phyloP scores from a whole-genome alignment of 2,888 invertebrate genomes.

The Bugulina stolonifera region DNA sequence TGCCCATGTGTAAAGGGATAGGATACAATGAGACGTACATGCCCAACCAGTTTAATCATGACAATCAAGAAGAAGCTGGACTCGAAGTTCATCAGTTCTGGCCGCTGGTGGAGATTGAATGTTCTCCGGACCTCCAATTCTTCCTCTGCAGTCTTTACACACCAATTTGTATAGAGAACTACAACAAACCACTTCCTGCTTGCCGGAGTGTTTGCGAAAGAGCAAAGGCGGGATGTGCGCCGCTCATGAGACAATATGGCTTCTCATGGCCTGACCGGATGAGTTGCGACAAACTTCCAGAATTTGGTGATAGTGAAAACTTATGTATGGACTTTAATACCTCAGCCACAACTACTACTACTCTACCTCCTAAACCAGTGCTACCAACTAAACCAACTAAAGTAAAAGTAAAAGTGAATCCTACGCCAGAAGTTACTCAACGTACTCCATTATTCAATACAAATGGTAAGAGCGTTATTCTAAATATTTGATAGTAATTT shows the following conservation, averaged over 20 bases:
- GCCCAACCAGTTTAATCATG: conserved; percentile 95
- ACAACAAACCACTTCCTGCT: conserved; percentile 71
- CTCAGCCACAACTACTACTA: conserved; percentile 15
- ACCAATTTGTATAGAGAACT: conserved; percentile 91
- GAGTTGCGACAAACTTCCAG: conserved; percentile 85
- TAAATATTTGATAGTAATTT: too few species aligned
- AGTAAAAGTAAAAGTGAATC: neutral
- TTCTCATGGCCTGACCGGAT: conserved; percentile 97
- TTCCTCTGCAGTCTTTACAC: conserved; percentile 97
- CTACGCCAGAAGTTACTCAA: too few species aligned
- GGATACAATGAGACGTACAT: conserved; percentile 92
- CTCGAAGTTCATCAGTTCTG: conserved; percentile 84
- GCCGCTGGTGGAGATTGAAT: conserved; percentile 95
- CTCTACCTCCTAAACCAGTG: neutral
- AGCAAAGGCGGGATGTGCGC: conserved; percentile 83
- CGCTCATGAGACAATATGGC: conserved; percentile 80
- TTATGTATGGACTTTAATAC: conserved; percentile 78
- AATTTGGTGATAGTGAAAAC: conserved; percentile 58
- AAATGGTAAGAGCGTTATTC: too few species aligned
- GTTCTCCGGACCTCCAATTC: conserved; percentile 89
- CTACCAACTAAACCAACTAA: neutral
- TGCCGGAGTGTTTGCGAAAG: conserved; percentile 85
- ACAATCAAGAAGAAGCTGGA: conserved; percentile 95
- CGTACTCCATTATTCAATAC: too few species aligned
- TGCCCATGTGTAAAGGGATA: conserved; percentile 94